Conservation (phyloP, 1,140 invertebrate genomes). For the Platyura marginata region DNA sequence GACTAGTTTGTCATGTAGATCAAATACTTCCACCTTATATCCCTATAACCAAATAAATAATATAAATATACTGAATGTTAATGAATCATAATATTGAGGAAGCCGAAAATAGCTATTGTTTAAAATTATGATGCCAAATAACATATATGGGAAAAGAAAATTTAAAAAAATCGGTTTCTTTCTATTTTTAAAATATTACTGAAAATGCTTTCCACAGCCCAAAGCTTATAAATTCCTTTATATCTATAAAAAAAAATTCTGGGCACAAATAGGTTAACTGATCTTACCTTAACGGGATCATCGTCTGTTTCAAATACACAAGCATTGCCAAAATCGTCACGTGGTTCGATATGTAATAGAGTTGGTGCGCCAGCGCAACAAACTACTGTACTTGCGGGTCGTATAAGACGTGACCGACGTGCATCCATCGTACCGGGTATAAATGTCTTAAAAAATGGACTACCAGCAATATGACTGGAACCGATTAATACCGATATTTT, state of each 20-base stretch:
- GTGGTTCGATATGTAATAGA: conserved; percentile 65
- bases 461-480: conserved; percentile 33
- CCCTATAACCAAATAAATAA: conserved; percentile 25
- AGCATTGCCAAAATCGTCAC: conserved; percentile 78
- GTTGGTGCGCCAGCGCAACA: conserved; percentile 60
- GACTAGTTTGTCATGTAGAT: conserved; percentile 28
- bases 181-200: too few species aligned
- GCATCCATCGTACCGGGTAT: conserved; percentile 60
- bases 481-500: conserved; percentile 66
- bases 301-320: conserved; percentile 44
- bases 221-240: too few species aligned
- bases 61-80: conserved; percentile 1
- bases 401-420: conserved; percentile 63
- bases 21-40: conserved; percentile 33
- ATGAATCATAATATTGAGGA: neutral
- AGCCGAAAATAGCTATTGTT: neutral
- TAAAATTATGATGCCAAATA: neutral
- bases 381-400: conserved; percentile 72
- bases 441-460: conserved; percentile 40
- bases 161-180: neutral
- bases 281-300: conserved; percentile 34
- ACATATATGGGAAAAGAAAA: neutral
- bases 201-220: too few species aligned
- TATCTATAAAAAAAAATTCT: too few species aligned
- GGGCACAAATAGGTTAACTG: too few species aligned